Conservation (phyloP, 2,113 vertebrate genomes). For the Cyanistes caeruleus region DNA sequence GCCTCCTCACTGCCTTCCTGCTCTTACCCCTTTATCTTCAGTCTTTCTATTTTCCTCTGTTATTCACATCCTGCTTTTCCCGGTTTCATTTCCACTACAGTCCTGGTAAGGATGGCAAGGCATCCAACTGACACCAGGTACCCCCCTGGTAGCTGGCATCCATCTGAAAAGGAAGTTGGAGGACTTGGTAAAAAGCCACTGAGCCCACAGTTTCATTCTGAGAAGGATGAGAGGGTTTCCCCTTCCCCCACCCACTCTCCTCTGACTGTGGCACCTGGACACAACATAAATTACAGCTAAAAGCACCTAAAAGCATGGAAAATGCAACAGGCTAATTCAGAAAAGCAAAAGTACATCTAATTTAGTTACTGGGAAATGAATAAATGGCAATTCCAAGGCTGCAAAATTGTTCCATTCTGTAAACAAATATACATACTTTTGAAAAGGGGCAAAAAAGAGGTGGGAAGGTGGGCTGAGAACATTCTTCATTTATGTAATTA, state of each 20-base stretch:
- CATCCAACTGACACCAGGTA: background rate
- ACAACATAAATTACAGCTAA: background rate
- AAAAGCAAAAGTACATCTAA: background rate
- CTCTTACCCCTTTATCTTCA: background rate
- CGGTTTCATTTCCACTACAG: background rate
- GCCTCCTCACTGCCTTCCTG: background rate
- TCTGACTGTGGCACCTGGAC: background rate
- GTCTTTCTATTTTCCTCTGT: background rate
- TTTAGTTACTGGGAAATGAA: background rate
- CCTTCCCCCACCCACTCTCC: background rate
- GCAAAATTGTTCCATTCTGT: background rate
- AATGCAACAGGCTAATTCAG: background rate
- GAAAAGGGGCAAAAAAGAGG: background rate
- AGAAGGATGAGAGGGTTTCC: background rate
- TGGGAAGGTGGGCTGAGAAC: background rate
- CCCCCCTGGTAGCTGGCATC: background rate
- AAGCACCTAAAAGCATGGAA: background rate
- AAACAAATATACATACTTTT: background rate
- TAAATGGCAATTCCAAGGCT: background rate
- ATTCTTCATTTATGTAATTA: background rate
- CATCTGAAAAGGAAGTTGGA: rapidly evolving
- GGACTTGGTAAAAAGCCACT: background rate
- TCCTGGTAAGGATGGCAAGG: background rate
- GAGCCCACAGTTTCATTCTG: rapidly evolving
- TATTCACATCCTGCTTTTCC: background rate